Conservation (phyloP, 2,797 vertebrate genomes). For the Poecilia wingei region DNA sequence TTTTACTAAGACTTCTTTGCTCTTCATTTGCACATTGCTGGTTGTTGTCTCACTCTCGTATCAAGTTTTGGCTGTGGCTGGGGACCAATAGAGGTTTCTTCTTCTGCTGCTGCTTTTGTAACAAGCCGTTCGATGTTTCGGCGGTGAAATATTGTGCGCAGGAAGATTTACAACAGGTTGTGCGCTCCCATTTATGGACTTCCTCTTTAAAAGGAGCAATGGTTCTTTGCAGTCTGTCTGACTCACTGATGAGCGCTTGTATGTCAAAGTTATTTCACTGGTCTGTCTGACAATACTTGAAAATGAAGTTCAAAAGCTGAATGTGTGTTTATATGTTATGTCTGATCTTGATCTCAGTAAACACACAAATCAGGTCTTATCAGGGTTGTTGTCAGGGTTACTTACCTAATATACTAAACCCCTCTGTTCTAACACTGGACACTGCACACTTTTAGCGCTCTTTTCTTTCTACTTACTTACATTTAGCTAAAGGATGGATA, state of each 20-base stretch:
- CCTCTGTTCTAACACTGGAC: conserved; percentile 43
- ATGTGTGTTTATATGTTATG: background rate
- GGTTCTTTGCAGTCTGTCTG: background rate
- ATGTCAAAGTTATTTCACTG: background rate
- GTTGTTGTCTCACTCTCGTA: background rate
- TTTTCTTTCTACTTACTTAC: conserved; percentile 18
- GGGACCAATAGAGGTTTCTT: background rate
- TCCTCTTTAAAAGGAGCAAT: background rate
- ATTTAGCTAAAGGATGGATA: conserved; percentile 38
- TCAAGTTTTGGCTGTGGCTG: background rate
- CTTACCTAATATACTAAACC: conserved; percentile 48
- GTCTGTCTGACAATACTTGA: background rate
- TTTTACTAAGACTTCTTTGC: background rate
- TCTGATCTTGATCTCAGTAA: background rate
- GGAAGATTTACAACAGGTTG: conserved; percentile 1
- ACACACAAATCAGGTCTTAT: background rate
- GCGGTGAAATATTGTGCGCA: background rate
- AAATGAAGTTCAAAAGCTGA: background rate
- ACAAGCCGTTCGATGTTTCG: background rate
- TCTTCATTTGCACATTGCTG: background rate
- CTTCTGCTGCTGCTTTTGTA: background rate
- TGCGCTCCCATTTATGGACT: background rate
- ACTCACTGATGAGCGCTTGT: background rate
- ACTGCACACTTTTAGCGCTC: conserved; percentile 16
- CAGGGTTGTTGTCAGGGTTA: conserved; percentile 28